Evolutionary conservation across 2,113 vertebrate species (phyloP), one percentile per base, ranked within the genome.

Genomic region (Callipepla squamata): DNA sequence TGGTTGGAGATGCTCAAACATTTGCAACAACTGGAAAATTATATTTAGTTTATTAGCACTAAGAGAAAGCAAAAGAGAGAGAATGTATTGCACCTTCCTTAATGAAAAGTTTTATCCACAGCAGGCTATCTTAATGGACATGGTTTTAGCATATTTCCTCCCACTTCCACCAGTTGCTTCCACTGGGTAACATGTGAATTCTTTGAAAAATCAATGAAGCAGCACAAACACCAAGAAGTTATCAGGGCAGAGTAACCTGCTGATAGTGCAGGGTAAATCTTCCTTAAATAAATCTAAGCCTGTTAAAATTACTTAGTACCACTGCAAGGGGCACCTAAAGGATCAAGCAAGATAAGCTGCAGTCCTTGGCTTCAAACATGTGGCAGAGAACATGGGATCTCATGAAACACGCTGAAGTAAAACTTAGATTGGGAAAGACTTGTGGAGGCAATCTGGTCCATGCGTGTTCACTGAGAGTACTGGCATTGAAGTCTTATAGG

Each of bases 381-480:
- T 40, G 14, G 8, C 32, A 11, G 12, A 7, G 36, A 13, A 19
- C 26, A 3, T 14, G 47, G 17, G 53, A 80, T 21, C 2, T 48
- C 25, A 11, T 21, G 22, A 47, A 11, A 30, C 4, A 7, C 7
- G 9, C 4, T 8, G 30, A 5, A 4, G 47, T 47, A 19, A 70
- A 51, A 22, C 2, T 17, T 28, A 30, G 17, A 4, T 5, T 42
- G 32, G 21, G 44, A 84, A 67, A 69, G 63, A 51, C 32, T 14
- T 55, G 42, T 81, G 69, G 51, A 72, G 38, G 20, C 17, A 12
- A 1, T 11, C 2, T 13, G 21, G 63, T 48, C 77, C 5, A 2
- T 3, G 5, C 6, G 7, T 10, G 12, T 55, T 47, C 1, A 1
- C 28, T 36, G 13, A 11, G 45, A 8, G 34, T 65, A 16, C 14